Conservation (phyloP, 2,113 vertebrate genomes). For the Nothoprocta perdicaria region DNA sequence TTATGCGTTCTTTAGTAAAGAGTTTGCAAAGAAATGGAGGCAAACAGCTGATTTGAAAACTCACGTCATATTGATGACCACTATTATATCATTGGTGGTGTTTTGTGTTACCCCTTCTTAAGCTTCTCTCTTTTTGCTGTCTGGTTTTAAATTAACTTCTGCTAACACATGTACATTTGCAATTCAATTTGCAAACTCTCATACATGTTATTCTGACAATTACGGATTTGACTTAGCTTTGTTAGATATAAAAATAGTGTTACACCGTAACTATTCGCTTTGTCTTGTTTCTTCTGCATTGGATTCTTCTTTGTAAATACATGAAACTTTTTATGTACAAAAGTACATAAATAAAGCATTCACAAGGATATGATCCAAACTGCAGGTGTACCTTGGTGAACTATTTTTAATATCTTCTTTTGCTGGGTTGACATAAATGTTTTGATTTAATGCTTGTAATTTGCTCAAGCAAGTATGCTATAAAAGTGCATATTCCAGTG, state of each 20-base stretch:
- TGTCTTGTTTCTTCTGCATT: not conserved
- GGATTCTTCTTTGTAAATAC: not conserved
- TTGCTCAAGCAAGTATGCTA: not conserved
- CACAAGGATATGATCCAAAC: not conserved
- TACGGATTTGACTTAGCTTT: not conserved
- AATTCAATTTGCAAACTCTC: not conserved
- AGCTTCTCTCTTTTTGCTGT: not conserved
- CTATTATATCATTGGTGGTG: accelerated
- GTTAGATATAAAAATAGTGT: not conserved
- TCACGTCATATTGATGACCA: accelerated
- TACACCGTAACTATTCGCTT: not conserved
- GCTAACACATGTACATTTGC: accelerated
- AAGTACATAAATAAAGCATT: not conserved
- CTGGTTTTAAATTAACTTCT: not conserved
- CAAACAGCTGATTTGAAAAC: not conserved
- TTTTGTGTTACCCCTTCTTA: not conserved
- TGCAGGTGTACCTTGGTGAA: not conserved
- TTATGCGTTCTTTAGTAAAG: not conserved
- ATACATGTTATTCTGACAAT: not conserved
- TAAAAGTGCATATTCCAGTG: not conserved
- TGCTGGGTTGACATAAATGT: not conserved
- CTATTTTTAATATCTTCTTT: not conserved
- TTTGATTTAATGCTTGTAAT: not conserved
- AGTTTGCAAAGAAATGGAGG: not conserved
- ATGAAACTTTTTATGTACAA: not conserved